Conservation (phyloP, 2,113 vertebrate genomes). For the Nannobrachium achirus region DNA sequence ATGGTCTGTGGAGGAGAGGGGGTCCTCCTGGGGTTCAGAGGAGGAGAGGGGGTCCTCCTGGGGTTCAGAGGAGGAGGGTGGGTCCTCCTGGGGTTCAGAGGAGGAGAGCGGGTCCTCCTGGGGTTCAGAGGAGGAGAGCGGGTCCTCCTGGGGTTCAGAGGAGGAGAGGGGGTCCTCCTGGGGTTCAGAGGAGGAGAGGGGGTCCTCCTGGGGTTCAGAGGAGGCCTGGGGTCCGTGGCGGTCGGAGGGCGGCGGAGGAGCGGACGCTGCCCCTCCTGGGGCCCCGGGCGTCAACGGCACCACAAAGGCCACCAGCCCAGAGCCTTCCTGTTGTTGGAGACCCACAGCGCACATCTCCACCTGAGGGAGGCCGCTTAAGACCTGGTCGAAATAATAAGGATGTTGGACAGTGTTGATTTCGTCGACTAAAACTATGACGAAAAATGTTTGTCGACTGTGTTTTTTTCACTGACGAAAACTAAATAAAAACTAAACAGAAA, state of each 20-base stretch:
- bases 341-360: slow-evolving; percentile 86
- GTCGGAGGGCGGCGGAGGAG: slow-evolving; percentile 2
- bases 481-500: too few species aligned
- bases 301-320: slow-evolving; percentile 86
- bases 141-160: slow-evolving; percentile 3
- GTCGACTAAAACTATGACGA: too few species aligned
- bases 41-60: too few species aligned
- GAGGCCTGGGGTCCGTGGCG: slow-evolving; percentile 1
- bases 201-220: slow-evolving; percentile 3
- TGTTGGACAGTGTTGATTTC: too few species aligned
- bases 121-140: too few species aligned
- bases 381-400: slow-evolving; percentile 65
- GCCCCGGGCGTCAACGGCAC: slow-evolving; percentile 69
- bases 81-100: slow-evolving; percentile 3
- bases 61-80: too few species aligned
- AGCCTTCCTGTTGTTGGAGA: slow-evolving; percentile 76
- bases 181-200: not conserved
- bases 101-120: too few species aligned
- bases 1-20: not conserved
- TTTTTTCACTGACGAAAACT: too few species aligned
- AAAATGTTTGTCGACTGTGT: too few species aligned
- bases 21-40: slow-evolving; percentile 3
- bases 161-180: too few species aligned
- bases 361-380: slow-evolving; percentile 78
- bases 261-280: slow-evolving; percentile 20